Base-by-base conservation (phyloP, 2,113 vertebrate species). In the Otus sunia region DNA sequence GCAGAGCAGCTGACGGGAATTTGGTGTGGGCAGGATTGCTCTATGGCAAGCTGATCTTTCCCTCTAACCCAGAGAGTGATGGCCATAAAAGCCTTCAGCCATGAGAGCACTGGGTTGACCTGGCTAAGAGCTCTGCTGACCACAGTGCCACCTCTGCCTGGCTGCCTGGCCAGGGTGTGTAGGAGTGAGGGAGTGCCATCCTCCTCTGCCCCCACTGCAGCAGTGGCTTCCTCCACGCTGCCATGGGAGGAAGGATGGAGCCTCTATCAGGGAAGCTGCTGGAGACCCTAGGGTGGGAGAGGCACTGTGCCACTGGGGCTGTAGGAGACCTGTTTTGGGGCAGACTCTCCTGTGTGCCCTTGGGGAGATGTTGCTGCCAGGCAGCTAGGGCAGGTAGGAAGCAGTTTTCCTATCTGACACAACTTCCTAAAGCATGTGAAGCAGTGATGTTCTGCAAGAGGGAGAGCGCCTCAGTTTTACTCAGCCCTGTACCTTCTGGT, bases 81-180 rank as follows among this genome's bases (percentile, higher is more conserved):
- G 59, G 15, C 45, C 17, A 1, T 71, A 27, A 56, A 60, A 68
- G 15, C 63, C 72, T 80, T 80, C 59, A 76, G 66, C n/a, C 5
- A 0, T 18, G 11, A 15, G 36, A 64, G 37, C 3, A 0, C 47
- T 60, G 27, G 27, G 15, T 53, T 0, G 1, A 50, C 9, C 63
- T 52, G 53, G 27, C 78, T 4, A 4, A 77, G 50, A 75, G 21
- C 52, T 0, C 0, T 6, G 29, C 2, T 3, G 47, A 75, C 26
- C 63, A 0, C 0, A 34, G 29, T 5, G 9, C 34, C 5, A 45
- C 29, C 22, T 91, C 36, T 1, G 15, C 55, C 47, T 36, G 23
- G 12, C 22, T 0, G 0, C 30, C 7, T 4, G 14, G 23, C 34
- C 0, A 0, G 12, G 21, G 14, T 39, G 11, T 14, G 20, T 30